Percentiles rank a stretch among this genome's conserved stretches.
These are phyloP conservation scores for Geotrypetes seraphini DNA, from an alignment of 2,797 vertebrate species.

Conservation along the genomic window DNA sequence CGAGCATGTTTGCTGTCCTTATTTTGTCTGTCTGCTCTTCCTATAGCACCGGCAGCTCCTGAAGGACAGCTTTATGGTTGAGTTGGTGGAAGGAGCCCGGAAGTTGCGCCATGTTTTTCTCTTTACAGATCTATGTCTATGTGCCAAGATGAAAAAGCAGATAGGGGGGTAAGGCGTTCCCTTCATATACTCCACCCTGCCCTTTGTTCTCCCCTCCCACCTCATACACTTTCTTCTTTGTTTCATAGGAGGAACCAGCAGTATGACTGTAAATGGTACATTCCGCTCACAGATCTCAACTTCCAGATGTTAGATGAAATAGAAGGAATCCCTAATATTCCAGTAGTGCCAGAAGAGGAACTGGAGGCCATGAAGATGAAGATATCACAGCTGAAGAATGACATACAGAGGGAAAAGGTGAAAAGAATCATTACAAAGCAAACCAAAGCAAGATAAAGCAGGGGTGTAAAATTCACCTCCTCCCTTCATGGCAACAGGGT, in stretches of 20 bases:
- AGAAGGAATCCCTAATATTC: slow-evolving; percentile 68
- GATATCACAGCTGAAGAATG: slow-evolving; percentile 87
- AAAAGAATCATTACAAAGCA: accelerated
- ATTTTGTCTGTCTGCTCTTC: not conserved
- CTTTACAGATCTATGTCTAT: slow-evolving; percentile 85
- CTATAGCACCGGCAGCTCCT: slow-evolving; percentile 81
- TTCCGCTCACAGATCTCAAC: slow-evolving; percentile 80
- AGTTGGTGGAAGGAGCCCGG: slow-evolving; percentile 84
- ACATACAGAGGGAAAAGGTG: slow-evolving; percentile 89
- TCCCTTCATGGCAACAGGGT: not conserved
- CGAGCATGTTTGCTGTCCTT: not conserved
- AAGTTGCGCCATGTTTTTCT: slow-evolving; percentile 90
- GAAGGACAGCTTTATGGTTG: slow-evolving; percentile 93
- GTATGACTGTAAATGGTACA: slow-evolving; percentile 94
- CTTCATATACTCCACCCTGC: no score
- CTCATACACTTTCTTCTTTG: not conserved
- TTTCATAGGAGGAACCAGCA: slow-evolving; percentile 79
- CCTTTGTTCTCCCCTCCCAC: not conserved
- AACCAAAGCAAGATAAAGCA: accelerated
- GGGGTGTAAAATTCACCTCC: not conserved
- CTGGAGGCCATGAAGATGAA: slow-evolving; percentile 86
- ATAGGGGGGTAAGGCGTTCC: slow-evolving; percentile 81
- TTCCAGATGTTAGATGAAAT: slow-evolving; percentile 84
- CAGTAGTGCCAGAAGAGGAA: slow-evolving; percentile 81
- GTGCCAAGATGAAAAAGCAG: slow-evolving; percentile 91